Percentiles rank a stretch among this genome's conserved stretches.
These are phyloP conservation scores for Sebastes diploproa DNA, from an alignment of 2,797 vertebrate species.

Conservation along the genomic window DNA sequence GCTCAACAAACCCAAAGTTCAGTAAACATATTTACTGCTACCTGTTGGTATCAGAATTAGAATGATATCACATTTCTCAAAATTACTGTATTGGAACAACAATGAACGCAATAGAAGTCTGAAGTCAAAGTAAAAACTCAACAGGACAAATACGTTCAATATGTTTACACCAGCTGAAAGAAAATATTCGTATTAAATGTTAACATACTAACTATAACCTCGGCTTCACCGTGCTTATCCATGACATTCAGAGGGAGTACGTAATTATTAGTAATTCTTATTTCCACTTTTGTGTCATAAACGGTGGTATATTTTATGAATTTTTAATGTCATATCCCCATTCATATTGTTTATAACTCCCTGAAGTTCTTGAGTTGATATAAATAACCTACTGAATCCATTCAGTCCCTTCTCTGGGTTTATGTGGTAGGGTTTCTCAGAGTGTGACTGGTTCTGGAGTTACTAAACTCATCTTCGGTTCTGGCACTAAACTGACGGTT, in stretches of 20 bases:
- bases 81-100: not conserved
- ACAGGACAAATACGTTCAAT: not conserved
- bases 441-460: conserved; percentile 2
- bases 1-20: not conserved
- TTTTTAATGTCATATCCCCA: not conserved
- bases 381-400: not conserved
- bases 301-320: accelerated
- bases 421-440: not conserved
- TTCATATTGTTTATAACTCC: not conserved
- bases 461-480: not conserved
- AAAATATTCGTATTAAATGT: not conserved
- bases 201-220: not conserved
- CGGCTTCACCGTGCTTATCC: not conserved
- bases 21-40: accelerated
- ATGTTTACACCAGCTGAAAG: not conserved
- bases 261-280: not conserved
- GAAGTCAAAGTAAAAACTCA: not conserved
- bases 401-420: not conserved
- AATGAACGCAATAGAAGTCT: not conserved
- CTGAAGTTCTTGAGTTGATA: not conserved
- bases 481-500: not conserved
- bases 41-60: not conserved
- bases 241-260: not conserved
- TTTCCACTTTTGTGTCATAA: not conserved
- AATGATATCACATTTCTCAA: not conserved